Conservation (phyloP, 2,113 vertebrate species). For the Cyanistes caeruleus region DNA sequence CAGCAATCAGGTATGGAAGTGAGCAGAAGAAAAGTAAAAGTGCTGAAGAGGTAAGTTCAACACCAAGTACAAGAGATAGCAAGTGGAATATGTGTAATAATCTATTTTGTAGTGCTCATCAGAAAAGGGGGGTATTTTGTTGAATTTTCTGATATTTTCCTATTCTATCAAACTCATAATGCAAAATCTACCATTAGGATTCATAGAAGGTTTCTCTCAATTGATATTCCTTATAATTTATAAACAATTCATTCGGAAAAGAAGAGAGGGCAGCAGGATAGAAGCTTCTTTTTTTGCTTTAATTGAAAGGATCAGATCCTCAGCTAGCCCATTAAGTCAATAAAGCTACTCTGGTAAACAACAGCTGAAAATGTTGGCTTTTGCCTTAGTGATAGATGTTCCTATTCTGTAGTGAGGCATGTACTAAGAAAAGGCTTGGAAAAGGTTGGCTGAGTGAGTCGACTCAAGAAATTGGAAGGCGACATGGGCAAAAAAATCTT, state of each 20-base stretch:
- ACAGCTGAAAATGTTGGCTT: slow-evolving; percentile 42
- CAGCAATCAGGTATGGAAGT: not conserved
- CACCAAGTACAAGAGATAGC: not conserved
- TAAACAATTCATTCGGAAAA: not conserved
- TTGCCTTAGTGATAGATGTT: slow-evolving; percentile 20
- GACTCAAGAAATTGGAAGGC: slow-evolving; percentile 39
- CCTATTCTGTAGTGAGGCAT: not conserved
- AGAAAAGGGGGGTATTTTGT: not conserved
- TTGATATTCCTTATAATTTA: not conserved
- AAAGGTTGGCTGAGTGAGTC: slow-evolving; percentile 1
- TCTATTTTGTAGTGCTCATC: not conserved
- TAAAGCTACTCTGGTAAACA: slow-evolving; percentile 16
- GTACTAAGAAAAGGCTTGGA: slow-evolving; percentile 45
- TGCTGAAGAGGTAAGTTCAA: not conserved
- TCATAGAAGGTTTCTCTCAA: not conserved
- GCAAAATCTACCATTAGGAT: not conserved
- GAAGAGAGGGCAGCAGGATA: not conserved
- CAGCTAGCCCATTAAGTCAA: not conserved
- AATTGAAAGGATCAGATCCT: not conserved
- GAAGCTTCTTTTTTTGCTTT: not conserved
- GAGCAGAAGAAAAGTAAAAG: not conserved
- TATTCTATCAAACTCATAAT: not conserved
- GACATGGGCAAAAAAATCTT: not conserved
- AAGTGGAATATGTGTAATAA: not conserved
- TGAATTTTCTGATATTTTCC: not conserved